phyloP scores from a whole-genome alignment of 2,797 vertebrate genomes.

The Enteromius radiatus region DNA sequence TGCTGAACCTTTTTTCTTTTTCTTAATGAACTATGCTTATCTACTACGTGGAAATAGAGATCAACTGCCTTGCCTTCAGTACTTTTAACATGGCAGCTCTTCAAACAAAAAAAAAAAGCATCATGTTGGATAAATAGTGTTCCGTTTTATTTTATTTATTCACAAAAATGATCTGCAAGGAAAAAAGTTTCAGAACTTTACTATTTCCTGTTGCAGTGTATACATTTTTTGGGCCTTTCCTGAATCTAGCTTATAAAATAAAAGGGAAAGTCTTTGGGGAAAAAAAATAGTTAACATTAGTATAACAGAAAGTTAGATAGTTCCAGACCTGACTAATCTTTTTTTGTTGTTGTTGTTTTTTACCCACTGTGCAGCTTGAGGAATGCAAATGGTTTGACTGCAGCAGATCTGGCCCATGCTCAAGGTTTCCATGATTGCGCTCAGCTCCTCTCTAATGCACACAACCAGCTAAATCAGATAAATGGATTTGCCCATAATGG shows the following conservation, averaged over 20 bases:
- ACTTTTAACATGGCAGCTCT: not conserved
- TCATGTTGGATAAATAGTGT: not conserved
- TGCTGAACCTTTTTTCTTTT: not conserved
- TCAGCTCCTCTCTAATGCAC: slow-evolving; percentile 87
- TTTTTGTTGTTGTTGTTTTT: slow-evolving; percentile 43
- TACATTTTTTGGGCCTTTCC: slow-evolving; percentile 20
- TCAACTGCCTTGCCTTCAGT: not conserved
- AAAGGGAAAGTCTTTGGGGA: slow-evolving; percentile 35
- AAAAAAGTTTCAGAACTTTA: not conserved
- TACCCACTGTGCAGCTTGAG: slow-evolving; percentile 85
- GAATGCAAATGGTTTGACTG: slow-evolving; percentile 92
- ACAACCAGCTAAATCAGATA: slow-evolving; percentile 80
- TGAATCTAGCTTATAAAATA: not conserved
- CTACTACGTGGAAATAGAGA: not conserved
- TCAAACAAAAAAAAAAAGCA: not conserved
- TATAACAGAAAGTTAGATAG: not conserved
- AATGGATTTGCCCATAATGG: slow-evolving; percentile 76
- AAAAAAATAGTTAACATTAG: slow-evolving; percentile 21
- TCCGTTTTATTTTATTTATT: not conserved
- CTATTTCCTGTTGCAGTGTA: slow-evolving; percentile 61
- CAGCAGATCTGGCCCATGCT: slow-evolving; percentile 91
- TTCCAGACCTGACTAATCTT: slow-evolving; percentile 71
- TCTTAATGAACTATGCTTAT: not conserved
- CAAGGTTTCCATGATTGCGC: slow-evolving; percentile 92
- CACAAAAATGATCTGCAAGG: not conserved